Conservation (phyloP, 2,888 invertebrate species). For the Theretra japonica region DNA sequence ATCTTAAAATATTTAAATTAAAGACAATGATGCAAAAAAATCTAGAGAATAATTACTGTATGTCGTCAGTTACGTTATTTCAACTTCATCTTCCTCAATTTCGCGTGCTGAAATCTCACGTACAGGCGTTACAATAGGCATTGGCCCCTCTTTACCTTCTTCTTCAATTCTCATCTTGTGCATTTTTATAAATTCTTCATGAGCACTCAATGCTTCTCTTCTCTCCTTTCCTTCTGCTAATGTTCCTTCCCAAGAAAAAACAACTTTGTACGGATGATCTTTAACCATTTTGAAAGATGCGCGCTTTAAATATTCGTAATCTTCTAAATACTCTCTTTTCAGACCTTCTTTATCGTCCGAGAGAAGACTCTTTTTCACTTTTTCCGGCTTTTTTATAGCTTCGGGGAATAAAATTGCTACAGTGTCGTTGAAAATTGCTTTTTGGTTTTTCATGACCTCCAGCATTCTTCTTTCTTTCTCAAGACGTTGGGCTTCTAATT, state of each 20-base stretch:
- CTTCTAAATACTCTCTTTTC: conserved; percentile 67
- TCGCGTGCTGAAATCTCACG: background rate
- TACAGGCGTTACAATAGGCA: background rate
- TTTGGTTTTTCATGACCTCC: conserved; percentile 83
- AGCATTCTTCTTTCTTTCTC: conserved; percentile 84
- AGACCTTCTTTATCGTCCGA: conserved; percentile 68
- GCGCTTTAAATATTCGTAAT: conserved; percentile 62
- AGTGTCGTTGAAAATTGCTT: conserved; percentile 87
- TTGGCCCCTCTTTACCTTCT: conserved; percentile 44
- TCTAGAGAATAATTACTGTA: no score
- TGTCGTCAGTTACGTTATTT: background rate
- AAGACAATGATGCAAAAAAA: no score
- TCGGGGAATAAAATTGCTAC: conserved; percentile 86
- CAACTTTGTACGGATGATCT: conserved; percentile 75
- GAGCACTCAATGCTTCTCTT: conserved; percentile 73
- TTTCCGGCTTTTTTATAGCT: conserved; percentile 78
- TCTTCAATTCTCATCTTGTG: conserved; percentile 65
- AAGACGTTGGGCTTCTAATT: conserved; percentile 83
- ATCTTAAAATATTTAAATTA: background rate
- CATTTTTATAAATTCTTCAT: conserved; percentile 63
- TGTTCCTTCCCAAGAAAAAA: conserved; percentile 84
- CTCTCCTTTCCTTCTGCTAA: conserved; percentile 80
- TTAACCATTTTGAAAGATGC: conserved; percentile 69
- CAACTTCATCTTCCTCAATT: conserved; percentile 20
- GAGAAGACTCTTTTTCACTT: conserved; percentile 72